Conservation (phyloP, 2,888 invertebrate species). For the Glaucopsyche alexis region DNA sequence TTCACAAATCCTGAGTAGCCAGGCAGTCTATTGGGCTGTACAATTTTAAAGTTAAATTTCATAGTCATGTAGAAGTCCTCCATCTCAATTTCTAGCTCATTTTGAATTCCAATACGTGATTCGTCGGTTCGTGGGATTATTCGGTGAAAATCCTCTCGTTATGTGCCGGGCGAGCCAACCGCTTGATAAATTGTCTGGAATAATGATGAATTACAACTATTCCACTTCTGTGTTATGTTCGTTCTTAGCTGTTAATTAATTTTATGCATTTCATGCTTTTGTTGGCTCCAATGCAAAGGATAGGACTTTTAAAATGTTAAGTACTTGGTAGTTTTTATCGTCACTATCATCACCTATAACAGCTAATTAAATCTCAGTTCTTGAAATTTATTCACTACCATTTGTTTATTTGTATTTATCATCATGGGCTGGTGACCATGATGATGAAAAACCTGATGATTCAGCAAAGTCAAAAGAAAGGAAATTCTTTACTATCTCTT, state of each 20-base stretch:
- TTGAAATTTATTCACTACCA: too few species aligned
- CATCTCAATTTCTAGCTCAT: constrained; percentile 78
- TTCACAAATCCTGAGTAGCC: constrained; percentile 6
- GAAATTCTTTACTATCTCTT: too few species aligned
- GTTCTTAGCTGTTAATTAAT: constrained; percentile 40
- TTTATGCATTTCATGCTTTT: constrained; percentile 16
- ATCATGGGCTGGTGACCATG: too few species aligned
- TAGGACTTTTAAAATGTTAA: not conserved
- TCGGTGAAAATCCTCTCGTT: constrained; percentile 80
- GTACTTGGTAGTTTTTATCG: too few species aligned
- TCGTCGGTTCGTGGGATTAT: constrained; percentile 79
- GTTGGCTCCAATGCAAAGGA: not conserved
- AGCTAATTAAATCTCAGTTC: too few species aligned
- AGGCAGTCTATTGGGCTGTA: constrained; percentile 33
- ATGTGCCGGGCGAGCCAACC: constrained; percentile 77
- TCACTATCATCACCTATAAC: too few species aligned
- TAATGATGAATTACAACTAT: constrained; percentile 80
- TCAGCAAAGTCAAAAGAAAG: too few species aligned
- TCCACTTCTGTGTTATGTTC: constrained; percentile 63
- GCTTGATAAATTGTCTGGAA: constrained; percentile 81
- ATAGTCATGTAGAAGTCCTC: constrained; percentile 69
- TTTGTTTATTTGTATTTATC: too few species aligned
- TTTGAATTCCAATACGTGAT: constrained; percentile 79
- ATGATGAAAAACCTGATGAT: too few species aligned
- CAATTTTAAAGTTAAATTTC: constrained; percentile 43